Conservation (phyloP, 2,113 vertebrate species). For the Aspiorhynchus laticeps region DNA sequence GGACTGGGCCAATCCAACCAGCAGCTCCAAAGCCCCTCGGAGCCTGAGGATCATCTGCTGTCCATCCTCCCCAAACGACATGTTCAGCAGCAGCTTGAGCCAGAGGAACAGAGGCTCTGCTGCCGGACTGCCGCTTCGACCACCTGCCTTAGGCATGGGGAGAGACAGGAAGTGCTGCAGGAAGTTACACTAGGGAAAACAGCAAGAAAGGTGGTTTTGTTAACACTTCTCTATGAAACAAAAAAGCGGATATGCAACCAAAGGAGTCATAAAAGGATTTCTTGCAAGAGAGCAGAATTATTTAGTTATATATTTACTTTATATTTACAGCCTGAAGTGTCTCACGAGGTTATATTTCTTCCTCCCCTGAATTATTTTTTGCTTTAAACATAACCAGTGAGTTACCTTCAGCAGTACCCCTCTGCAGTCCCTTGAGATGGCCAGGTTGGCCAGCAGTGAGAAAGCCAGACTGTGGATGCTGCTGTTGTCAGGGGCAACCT, state of each 20-base stretch:
- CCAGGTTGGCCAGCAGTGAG: slow-evolving; percentile 87
- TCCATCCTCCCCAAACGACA: slow-evolving; percentile 88
- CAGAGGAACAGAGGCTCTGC: slow-evolving; percentile 76
- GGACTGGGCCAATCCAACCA: slow-evolving; percentile 82
- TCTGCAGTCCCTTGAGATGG: slow-evolving; percentile 88
- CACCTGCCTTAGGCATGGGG: slow-evolving; percentile 78
- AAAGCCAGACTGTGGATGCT: slow-evolving; percentile 82
- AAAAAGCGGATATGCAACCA: neutral
- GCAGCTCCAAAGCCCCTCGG: slow-evolving; percentile 84
- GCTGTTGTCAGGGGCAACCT: slow-evolving; percentile 75
- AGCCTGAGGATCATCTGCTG: slow-evolving; percentile 89
- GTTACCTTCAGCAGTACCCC: slow-evolving; percentile 90
- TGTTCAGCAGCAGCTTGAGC: slow-evolving; percentile 86
- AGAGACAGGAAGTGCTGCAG: slow-evolving; percentile 87
- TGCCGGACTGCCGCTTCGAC: slow-evolving; percentile 64
- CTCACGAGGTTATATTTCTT: neutral
- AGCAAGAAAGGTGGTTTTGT: neutral
- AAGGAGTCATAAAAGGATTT: neutral
- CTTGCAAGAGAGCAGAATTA: no score
- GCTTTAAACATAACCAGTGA: neutral
- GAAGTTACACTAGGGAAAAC: slow-evolving; percentile 86
- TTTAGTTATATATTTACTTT: neutral
- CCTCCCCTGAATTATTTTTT: neutral
- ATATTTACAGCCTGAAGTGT: neutral
- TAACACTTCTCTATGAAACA: neutral